A percentile compares a stretch with the other conserved stretches of the same genome.
These are phyloP conservation scores for Botia almorhae DNA, from an alignment of 2,797 vertebrate species.

Conservation along the genomic window DNA sequence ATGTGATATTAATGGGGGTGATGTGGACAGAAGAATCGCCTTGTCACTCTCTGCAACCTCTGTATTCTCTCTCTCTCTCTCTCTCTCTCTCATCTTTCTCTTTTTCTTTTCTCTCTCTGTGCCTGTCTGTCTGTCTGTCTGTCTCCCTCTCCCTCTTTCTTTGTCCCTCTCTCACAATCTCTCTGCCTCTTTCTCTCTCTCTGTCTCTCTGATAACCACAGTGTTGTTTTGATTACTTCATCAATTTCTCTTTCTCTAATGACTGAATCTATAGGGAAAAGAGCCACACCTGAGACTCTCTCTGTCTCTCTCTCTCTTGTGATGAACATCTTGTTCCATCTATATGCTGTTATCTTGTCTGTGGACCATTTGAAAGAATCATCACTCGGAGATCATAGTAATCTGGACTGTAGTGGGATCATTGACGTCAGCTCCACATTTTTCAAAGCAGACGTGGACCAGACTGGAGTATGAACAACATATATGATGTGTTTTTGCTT, in stretches of 20 bases:
- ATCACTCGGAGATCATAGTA: too few relatives aligned
- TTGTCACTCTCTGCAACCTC: not conserved
- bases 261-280: not conserved
- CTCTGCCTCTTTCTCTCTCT: too few relatives aligned
- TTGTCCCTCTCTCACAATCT: too few relatives aligned
- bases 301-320: not conserved
- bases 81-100: too few relatives aligned
- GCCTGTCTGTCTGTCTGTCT: slow-evolving; percentile 2
- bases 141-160: not conserved
- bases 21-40: not conserved
- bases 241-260: slow-evolving; percentile 19
- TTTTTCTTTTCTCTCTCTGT: slow-evolving; percentile 7
- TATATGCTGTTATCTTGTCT: not conserved
- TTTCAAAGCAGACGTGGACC: too few relatives aligned
- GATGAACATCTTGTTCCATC: not conserved
- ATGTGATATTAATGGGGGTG: slow-evolving; percentile 10
- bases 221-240: slow-evolving; percentile 21
- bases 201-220: slow-evolving; percentile 5
- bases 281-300: not conserved
- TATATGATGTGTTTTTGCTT: too few relatives aligned
- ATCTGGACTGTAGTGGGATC: too few relatives aligned
- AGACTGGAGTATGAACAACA: too few relatives aligned
- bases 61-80: slow-evolving; percentile 18
- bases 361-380: not conserved
- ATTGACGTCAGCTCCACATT: too few relatives aligned